Percentiles rank a stretch among this genome's conserved stretches.
phyloP scores from a whole-genome alignment of 2,888 invertebrate genomes.

The Parnassius apollo region DNA sequence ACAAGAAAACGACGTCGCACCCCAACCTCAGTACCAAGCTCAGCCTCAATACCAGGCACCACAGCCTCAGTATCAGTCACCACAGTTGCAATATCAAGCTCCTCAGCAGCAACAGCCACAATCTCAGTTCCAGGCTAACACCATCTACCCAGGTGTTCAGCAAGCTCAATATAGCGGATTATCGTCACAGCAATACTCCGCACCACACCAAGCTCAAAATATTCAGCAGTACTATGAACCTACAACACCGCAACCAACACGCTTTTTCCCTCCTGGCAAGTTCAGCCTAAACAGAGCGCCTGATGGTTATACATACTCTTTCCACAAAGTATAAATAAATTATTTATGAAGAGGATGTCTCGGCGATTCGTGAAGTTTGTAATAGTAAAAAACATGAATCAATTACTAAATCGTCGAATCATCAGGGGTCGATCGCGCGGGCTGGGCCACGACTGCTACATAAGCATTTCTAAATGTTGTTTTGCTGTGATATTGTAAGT shows the following conservation, averaged over 20 bases:
- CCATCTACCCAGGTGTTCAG: constrained; percentile 72
- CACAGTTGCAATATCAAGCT: constrained; percentile 56
- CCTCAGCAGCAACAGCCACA: constrained; percentile 53
- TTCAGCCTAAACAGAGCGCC: constrained; percentile 92
- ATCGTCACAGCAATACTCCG: constrained; percentile 58
- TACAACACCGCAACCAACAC: constrained; percentile 85
- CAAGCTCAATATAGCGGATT: constrained; percentile 76
- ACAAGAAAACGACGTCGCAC: constrained; percentile 63
- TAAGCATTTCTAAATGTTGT: constrained; percentile 77
- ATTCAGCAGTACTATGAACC: constrained; percentile 78
- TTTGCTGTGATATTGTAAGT: constrained; percentile 79
- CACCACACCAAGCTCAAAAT: constrained; percentile 45
- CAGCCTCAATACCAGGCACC: constrained; percentile 53
- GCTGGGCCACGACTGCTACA: constrained; percentile 53
- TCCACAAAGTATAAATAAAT: constrained; percentile 83
- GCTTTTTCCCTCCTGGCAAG: constrained; percentile 92
- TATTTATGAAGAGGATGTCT: constrained; percentile 51
- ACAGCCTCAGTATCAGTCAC: constrained; percentile 58
- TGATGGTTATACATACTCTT: constrained; percentile 93
- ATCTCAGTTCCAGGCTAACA: constrained; percentile 63
- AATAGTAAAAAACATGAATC: constrained; percentile 67
- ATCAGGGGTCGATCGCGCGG: constrained; percentile 52
- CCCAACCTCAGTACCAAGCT: constrained; percentile 58
- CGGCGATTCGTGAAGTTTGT: constrained; percentile 62
- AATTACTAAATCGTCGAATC: constrained; percentile 72